Evolutionary conservation across 2,113 vertebrate species (phyloP), one percentile per base, ranked within the genome.

Genomic region (Hyaena hyaena): DNA sequence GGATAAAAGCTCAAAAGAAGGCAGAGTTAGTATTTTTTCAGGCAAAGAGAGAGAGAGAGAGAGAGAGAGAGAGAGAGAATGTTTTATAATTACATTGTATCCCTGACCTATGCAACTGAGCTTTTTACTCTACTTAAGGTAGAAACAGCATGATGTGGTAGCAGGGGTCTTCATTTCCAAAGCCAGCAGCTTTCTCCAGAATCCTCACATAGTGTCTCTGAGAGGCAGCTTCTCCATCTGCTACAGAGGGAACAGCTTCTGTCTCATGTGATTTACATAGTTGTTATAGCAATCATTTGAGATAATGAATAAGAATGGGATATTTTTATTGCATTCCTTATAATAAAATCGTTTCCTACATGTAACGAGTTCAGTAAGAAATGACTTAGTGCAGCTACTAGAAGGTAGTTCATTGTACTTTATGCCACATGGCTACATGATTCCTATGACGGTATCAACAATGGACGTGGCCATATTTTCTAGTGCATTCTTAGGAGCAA

Each of bases 251-350:
- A 35, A 53, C 16, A 43, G 8, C 71, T 82, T 97, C 76, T 61
- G 23, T 69, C 24, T 94, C 73, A 26, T 7, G 23, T 65, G 24
- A 85, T 68, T 87, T 55, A 58, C 3, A 82, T 84, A 28, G 11
- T n/a, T 95, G 35, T 94, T 79, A 9, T 15, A 76, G 53, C n/a
- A 95, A 33, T 76, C 45, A 35, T 35, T 84, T 33, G 28, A 92
- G 35, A 77, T n/a, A 33, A 90, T 81, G 26, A 43, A 80, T 71
- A 58, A 84, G 45, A 90, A 79, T 66, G 14, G 35, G 14, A 71
- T 92, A 33, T 90, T 84, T 77, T 50, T 68, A 91, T 84, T 83
- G 69, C 73, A 90, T 96, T 90, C 55, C 23, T 94, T 77, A 68
- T 55, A 93, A 61, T 66, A 90, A 53, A 82, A 94, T 69, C 7